phyloP scores from a whole-genome alignment of 2,888 invertebrate genomes.

The Archips xylosteana region DNA sequence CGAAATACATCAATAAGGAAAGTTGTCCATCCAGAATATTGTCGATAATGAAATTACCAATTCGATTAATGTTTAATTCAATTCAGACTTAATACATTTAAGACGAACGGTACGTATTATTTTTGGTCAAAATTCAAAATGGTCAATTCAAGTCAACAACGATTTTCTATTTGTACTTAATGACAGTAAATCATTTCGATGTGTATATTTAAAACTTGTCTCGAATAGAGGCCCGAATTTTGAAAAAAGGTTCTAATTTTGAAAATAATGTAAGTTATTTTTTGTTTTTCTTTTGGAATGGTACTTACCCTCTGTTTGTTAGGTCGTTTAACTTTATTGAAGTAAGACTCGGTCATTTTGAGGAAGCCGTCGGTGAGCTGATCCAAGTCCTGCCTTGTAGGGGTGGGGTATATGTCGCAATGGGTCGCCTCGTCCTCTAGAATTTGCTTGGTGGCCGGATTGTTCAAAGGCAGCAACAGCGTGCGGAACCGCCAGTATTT shows the following conservation, averaged over 20 bases:
- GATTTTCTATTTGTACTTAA: no score
- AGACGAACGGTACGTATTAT: no score
- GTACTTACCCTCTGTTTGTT: constrained; percentile 92
- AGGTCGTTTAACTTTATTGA: constrained; percentile 95
- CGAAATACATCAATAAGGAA: no score
- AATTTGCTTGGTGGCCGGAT: constrained; percentile 91
- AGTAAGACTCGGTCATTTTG: constrained; percentile 93
- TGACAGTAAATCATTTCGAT: no score
- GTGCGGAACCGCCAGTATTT: constrained; percentile 97
- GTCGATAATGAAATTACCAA: no score
- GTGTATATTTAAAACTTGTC: neutral
- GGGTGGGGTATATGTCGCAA: constrained; percentile 94
- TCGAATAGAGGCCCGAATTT: neutral
- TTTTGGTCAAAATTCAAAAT: no score
- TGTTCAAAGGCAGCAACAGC: constrained; percentile 93
- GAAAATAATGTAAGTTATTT: neutral
- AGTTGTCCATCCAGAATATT: no score
- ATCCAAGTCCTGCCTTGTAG: constrained; percentile 86
- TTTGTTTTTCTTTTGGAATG: constrained; percentile 25
- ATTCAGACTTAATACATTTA: no score
- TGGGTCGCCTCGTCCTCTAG: constrained; percentile 89
- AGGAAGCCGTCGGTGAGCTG: constrained; percentile 90
- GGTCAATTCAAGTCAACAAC: no score
- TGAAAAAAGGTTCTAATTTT: neutral
- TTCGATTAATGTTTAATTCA: no score